These are phyloP conservation scores for Vespertilio murinus DNA, from an alignment of 2,797 vertebrate species.

Conservation along the genomic window DNA sequence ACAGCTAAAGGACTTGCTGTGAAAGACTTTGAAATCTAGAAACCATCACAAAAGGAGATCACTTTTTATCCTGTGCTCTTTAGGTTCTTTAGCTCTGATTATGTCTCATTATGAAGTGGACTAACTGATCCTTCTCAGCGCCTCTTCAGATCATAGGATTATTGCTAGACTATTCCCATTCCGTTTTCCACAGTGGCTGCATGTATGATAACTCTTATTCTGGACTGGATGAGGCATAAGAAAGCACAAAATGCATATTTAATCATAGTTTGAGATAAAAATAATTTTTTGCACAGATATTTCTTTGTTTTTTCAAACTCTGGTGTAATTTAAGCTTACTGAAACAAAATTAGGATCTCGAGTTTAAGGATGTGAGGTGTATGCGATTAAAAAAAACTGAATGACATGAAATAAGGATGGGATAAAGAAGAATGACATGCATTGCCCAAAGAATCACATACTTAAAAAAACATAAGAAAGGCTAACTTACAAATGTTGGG, in stretches of 20 bases:
- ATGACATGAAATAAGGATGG: not conserved
- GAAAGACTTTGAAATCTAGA: slow-evolving; percentile 35
- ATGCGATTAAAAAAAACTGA: not conserved
- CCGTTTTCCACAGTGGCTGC: not conserved
- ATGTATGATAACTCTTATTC: not conserved
- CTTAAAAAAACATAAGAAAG: not conserved
- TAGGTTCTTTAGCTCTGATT: slow-evolving; percentile 42
- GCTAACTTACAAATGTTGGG: not conserved
- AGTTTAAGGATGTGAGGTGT: not conserved
- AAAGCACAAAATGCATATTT: not conserved
- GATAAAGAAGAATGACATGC: not conserved
- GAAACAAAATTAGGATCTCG: not conserved
- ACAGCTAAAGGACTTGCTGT: not conserved
- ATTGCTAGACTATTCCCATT: not conserved
- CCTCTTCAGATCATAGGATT: not conserved
- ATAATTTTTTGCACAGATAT: not conserved
- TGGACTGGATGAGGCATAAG: not conserved
- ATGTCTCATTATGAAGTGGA: not conserved
- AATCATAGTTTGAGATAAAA: slow-evolving; percentile 23
- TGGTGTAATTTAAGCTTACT: not conserved
- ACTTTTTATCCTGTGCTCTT: slow-evolving; percentile 4
- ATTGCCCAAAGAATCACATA: not conserved
- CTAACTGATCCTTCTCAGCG: not conserved
- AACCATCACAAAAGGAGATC: not conserved
- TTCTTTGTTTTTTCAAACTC: not conserved